Evolutionary conservation across 2,888 invertebrate species (phyloP).

Genomic region (Trichopria drosophilae): DNA sequence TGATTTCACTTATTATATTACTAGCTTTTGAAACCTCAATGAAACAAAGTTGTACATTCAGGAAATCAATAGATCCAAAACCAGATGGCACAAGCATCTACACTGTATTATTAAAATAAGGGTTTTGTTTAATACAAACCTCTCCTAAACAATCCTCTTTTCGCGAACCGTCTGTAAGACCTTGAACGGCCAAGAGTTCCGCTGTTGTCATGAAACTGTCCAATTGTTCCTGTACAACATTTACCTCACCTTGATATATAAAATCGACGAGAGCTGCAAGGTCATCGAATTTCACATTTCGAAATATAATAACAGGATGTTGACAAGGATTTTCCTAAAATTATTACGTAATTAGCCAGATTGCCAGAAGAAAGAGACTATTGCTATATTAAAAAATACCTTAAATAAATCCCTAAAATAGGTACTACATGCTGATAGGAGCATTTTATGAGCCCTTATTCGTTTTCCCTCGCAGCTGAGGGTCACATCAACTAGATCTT

Average conservation of each 20-base stretch:
- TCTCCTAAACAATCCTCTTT: conserved; percentile 33
- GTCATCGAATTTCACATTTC: conserved; percentile 77
- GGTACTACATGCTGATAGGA: conserved; percentile 81
- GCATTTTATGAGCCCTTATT: conserved; percentile 82
- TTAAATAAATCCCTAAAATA: conserved; percentile 69
- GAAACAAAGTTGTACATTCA: background rate
- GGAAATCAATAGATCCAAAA: background rate
- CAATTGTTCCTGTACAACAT: conserved; percentile 77
- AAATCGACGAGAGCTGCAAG: conserved; percentile 78
- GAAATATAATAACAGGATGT: conserved; percentile 79
- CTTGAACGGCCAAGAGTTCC: conserved; percentile 75
- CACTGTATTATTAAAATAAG: background rate
- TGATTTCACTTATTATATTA: too few relatives aligned
- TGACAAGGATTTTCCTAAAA: conserved; percentile 78
- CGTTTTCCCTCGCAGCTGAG: conserved; percentile 82
- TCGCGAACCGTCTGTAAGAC: conserved; percentile 65
- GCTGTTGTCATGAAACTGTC: conserved; percentile 79
- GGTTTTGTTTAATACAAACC: conserved; percentile 25
- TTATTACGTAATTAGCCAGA: conserved; percentile 27
- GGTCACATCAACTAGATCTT: conserved; percentile 79
- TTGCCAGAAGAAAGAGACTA: background rate
- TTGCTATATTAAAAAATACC: conserved; percentile 42
- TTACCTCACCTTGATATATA: conserved; percentile 82
- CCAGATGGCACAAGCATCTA: background rate
- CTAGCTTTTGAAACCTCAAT: too few relatives aligned